Evolutionary conservation across 64 coral and sea anemone genomes (phyloP).

Genomic region (Trachythela sp.): DNA sequence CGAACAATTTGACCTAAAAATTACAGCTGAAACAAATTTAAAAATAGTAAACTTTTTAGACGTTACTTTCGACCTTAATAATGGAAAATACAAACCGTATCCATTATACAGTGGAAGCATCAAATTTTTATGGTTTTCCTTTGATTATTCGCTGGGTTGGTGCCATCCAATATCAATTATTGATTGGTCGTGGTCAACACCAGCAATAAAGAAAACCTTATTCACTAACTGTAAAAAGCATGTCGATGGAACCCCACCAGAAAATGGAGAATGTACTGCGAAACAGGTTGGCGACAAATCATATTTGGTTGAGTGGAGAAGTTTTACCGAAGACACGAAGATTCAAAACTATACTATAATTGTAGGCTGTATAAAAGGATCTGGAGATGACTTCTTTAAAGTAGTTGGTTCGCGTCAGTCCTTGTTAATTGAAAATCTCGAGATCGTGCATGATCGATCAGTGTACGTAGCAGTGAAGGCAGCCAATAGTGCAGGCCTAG

Average conservation of each 20-base stretch:
- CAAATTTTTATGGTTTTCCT: constrained; percentile 37
- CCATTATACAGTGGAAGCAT: constrained; percentile 80
- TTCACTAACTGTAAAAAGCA: constrained; percentile 74
- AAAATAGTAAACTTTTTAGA: no score
- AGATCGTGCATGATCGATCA: neutral
- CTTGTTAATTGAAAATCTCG: neutral
- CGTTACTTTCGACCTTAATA: no score
- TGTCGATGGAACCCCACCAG: constrained; percentile 67
- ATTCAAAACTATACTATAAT: constrained; percentile 67
- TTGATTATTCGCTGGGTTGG: constrained; percentile 68
- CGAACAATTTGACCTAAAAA: no score
- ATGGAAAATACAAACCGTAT: no score
- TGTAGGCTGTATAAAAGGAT: constrained; percentile 71
- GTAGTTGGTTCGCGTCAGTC: constrained; percentile 55
- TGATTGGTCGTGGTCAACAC: constrained; percentile 93
- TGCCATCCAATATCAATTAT: constrained; percentile 75
- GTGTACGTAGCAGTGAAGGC: neutral
- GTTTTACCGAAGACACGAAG: constrained; percentile 76
- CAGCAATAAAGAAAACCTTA: constrained; percentile 59
- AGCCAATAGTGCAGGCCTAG: neutral
- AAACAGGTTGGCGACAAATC: constrained; percentile 64
- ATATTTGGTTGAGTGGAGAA: constrained; percentile 83
- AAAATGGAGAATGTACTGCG: constrained; percentile 59
- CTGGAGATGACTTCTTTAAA: constrained; percentile 73
- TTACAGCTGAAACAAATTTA: no score